phyloP scores from a whole-genome alignment of 2,113 vertebrate species.

The Microcebus tavaratra region DNA sequence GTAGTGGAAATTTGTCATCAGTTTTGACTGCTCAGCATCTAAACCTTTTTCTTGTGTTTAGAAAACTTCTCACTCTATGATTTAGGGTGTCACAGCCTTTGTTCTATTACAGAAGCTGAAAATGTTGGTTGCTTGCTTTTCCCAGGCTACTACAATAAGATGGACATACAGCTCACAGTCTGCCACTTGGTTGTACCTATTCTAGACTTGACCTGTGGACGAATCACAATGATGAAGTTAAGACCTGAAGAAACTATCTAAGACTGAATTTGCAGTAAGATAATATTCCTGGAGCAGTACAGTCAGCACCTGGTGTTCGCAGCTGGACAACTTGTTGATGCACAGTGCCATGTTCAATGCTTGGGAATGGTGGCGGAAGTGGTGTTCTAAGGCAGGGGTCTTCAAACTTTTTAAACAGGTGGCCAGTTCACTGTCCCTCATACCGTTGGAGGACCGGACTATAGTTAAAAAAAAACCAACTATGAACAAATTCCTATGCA shows the following conservation, averaged over 20 bases:
- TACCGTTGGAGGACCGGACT: no score
- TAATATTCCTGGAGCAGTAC: neutral
- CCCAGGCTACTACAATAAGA: neutral
- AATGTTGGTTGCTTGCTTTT: neutral
- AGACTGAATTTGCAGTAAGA: neutral
- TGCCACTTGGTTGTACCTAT: neutral
- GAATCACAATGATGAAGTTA: neutral
- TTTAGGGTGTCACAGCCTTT: neutral
- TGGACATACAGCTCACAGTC: no score
- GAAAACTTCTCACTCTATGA: neutral
- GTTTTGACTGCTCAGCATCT: neutral
- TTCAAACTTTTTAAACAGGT: no score
- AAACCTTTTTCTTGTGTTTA: neutral
- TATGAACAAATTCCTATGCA: no score
- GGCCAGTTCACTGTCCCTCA: no score
- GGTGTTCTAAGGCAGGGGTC: neutral
- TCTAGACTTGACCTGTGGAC: neutral
- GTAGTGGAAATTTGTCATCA: neutral
- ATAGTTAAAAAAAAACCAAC: no score
- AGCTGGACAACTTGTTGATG: neutral
- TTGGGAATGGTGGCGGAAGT: neutral
- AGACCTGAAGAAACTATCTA: neutral
- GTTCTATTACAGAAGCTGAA: neutral
- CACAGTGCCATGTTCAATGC: neutral
- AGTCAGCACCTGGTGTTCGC: neutral